Base-by-base conservation (phyloP, 2,113 vertebrate genomes). In the Vidua macroura region DNA sequence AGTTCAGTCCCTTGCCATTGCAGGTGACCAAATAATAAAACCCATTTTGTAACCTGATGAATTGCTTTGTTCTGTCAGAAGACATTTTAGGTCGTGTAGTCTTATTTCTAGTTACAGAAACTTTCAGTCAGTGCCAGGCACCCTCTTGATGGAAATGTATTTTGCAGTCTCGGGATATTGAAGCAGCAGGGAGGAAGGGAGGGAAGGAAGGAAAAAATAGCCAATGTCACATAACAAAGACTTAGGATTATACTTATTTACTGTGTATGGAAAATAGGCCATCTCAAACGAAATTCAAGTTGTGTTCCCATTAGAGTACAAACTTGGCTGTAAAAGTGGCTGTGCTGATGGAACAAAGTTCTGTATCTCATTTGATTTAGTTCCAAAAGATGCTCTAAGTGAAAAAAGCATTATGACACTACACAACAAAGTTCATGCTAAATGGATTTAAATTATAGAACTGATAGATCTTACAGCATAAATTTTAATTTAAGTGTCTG, bases 371-470 rank as follows among this genome's bases (percentile, higher is more conserved):
- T 88, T 95, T 93, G 76, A 91, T 86, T 88, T 75, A 18, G 35
- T 75, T 92, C 95, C 88, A 96, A 43, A 86, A 81, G 60, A 84
- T 75, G 24, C n/a, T 95, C 56, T 88, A 86, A 81, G 76, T 91
- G 86, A 78, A 93, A 92, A 88, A 72, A 78, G 46, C 46, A 46
- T 37, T 60, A 37, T 88, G 80, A 77, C 55, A 67, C 43, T 74
- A 74, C 35, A 77, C 76, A 93, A 95, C 60, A 77, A 67, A 94
- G 86, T 93, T 88, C 35, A 4, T 41, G 12, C 56, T 92, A 95
- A 96, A 86, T 84, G 69, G 93, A 78, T 93, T 88, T 93, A 90
- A 96, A 95, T 90, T 86, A 88, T 20, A 86, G 83, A 93, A 92
- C 56, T 78, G 48, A 77, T 55, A 92, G 79, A 67, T 86, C 56